Conservation (phyloP, 2,797 vertebrate genomes). For the Adelosebastes latens region DNA sequence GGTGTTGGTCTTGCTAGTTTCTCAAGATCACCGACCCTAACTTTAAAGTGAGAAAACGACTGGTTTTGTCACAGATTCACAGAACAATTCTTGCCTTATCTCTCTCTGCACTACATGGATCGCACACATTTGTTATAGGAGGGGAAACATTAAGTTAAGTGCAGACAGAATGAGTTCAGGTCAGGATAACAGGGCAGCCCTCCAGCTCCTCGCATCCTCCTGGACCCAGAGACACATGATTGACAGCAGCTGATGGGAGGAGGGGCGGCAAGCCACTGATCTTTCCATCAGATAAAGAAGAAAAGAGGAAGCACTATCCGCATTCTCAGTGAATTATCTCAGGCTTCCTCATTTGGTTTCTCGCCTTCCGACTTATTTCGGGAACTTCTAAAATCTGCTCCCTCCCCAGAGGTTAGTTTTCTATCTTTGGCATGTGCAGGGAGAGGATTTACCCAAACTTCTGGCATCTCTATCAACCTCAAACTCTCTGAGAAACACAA, state of each 20-base stretch:
- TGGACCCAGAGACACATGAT: constrained; percentile 49
- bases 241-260: constrained; percentile 49
- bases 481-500: constrained; percentile 8
- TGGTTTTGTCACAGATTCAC: background rate
- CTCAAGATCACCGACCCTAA: no score
- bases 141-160: constrained; percentile 2
- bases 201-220: constrained; percentile 29
- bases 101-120: background rate
- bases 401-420: constrained; percentile 37
- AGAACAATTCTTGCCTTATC: background rate
- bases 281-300: constrained; percentile 24
- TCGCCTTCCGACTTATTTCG: constrained; percentile 26
- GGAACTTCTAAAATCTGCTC: constrained; percentile 39
- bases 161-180: constrained; percentile 60
- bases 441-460: constrained; percentile 14
- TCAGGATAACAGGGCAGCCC: constrained; percentile 40
- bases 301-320: constrained; percentile 23
- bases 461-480: constrained; percentile 6
- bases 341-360: constrained; percentile 40
- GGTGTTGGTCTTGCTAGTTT: no score
- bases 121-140: background rate
- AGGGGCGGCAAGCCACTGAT: constrained; percentile 1
- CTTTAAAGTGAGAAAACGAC: background rate
- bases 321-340: constrained; percentile 33
- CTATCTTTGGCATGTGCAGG: constrained; percentile 25